A percentile compares a stretch with the other conserved stretches of the same genome.
These are phyloP conservation scores for Tridacna gigas DNA, from an alignment of 2,888 invertebrate species.

Conservation along the genomic window DNA sequence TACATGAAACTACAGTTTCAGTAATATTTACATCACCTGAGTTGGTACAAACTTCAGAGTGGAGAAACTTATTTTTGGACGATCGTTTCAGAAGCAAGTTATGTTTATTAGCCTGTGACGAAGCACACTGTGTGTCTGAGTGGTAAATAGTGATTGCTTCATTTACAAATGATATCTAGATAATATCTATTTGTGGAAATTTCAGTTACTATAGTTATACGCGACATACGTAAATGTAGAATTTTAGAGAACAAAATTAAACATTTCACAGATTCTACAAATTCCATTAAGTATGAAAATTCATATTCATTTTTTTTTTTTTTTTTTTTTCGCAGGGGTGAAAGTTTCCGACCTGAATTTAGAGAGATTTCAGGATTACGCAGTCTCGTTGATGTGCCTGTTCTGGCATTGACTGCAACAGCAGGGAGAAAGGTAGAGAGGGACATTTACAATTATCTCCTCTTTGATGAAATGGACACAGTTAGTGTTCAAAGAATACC, in stretches of 20 bases:
- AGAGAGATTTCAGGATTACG: conserved; percentile 9
- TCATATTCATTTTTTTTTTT: conserved; percentile 17
- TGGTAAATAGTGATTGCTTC: neutral
- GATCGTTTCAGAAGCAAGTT: neutral
- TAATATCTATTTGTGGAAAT: too few species aligned
- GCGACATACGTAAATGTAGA: too few species aligned
- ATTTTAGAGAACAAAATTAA: too few species aligned
- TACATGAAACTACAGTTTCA: neutral
- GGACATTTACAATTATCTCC: conserved; percentile 13
- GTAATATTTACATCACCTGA: conserved; percentile 33
- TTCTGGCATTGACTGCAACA: conserved; percentile 25
- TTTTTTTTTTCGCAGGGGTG: conserved; percentile 22
- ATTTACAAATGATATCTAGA: too few species aligned
- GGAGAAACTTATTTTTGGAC: conserved; percentile 12
- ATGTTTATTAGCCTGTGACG: conserved; percentile 25
- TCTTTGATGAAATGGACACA: conserved; percentile 1
- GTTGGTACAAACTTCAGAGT: neutral
- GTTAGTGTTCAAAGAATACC: neutral
- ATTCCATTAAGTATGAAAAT: neutral
- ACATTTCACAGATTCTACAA: too few species aligned
- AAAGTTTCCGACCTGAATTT: conserved; percentile 25
- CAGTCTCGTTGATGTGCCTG: conserved; percentile 9
- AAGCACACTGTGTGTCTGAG: conserved; percentile 30
- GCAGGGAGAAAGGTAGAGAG: neutral
- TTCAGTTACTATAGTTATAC: too few species aligned